Conservation (phyloP, 1,140 invertebrate genomes). For the Psilanteris sp. region DNA sequence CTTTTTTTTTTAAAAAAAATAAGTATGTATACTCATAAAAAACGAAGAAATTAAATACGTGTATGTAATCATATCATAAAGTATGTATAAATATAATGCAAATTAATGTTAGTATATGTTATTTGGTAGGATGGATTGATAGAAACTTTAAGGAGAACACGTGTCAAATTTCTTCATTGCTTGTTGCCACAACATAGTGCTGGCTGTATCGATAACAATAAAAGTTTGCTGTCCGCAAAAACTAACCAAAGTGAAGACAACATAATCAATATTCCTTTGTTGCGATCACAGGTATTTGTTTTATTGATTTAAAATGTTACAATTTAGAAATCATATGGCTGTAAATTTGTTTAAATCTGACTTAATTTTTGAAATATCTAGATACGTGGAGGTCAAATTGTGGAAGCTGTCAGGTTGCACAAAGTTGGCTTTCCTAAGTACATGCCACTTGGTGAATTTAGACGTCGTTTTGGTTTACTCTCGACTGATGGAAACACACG, state of each 20-base stretch:
- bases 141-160: constrained; percentile 90
- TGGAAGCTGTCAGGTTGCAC: constrained; percentile 92
- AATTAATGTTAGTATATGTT: too few species aligned
- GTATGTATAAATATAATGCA: too few species aligned
- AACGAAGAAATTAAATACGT: too few species aligned
- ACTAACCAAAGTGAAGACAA: constrained; percentile 81
- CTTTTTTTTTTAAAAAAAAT: too few species aligned
- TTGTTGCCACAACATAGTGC: constrained; percentile 90
- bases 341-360: too few species aligned
- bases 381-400: constrained; percentile 93
- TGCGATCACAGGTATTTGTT: constrained; percentile 87
- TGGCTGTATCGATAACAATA: constrained; percentile 79
- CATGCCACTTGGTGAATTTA: constrained; percentile 92
- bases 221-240: constrained; percentile 77
- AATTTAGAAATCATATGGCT: too few species aligned
- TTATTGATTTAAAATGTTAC: background rate
- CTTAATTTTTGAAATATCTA: background rate
- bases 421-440: constrained; percentile 96
- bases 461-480: constrained; percentile 89
- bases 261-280: constrained; percentile 91
- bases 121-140: constrained; percentile 89
- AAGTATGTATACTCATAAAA: too few species aligned
- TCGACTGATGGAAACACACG: constrained; percentile 80
- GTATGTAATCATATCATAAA: too few species aligned
- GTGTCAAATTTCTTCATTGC: constrained; percentile 92